phyloP scores from a whole-genome alignment of 2,888 invertebrate species.

The Esperia sulphurella region DNA sequence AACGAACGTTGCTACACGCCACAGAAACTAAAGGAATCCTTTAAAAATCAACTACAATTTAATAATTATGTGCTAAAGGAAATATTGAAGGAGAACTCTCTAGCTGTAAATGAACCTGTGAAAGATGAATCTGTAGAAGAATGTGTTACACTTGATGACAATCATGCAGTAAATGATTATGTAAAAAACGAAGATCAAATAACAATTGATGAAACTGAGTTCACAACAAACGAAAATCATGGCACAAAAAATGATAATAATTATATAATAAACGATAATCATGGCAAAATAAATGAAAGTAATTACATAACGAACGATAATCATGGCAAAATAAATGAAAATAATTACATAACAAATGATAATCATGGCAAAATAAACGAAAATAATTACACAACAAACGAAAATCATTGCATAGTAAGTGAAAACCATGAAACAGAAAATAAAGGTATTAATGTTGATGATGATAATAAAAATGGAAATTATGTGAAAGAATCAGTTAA shows the following conservation, averaged over 20 bases:
- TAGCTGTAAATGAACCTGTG: background rate
- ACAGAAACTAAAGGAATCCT: slow-evolving; percentile 19
- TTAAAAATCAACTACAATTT: slow-evolving; percentile 7
- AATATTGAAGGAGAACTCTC: background rate
- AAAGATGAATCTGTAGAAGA: background rate
- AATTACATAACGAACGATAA: too few relatives aligned
- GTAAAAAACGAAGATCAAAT: too few relatives aligned
- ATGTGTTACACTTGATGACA: too few relatives aligned
- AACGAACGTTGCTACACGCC: slow-evolving; percentile 45
- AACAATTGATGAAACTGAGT: too few relatives aligned
- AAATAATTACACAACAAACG: too few relatives aligned
- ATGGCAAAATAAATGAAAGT: background rate
- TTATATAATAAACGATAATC: too few relatives aligned
- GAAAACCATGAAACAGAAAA: background rate
- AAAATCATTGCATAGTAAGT: background rate
- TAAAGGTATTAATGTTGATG: background rate
- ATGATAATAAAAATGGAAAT: slow-evolving; percentile 3
- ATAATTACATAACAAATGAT: too few relatives aligned
- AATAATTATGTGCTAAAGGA: slow-evolving; percentile 1
- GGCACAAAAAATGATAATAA: too few relatives aligned
- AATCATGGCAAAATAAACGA: too few relatives aligned
- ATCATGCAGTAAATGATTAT: too few relatives aligned
- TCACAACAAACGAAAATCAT: too few relatives aligned
- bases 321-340: too few relatives aligned
- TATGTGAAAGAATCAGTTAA: background rate